Percentiles rank a stretch among this genome's conserved stretches.
phyloP scores from a whole-genome alignment of 2,888 invertebrate genomes.

The Lacanobia oleracea region DNA sequence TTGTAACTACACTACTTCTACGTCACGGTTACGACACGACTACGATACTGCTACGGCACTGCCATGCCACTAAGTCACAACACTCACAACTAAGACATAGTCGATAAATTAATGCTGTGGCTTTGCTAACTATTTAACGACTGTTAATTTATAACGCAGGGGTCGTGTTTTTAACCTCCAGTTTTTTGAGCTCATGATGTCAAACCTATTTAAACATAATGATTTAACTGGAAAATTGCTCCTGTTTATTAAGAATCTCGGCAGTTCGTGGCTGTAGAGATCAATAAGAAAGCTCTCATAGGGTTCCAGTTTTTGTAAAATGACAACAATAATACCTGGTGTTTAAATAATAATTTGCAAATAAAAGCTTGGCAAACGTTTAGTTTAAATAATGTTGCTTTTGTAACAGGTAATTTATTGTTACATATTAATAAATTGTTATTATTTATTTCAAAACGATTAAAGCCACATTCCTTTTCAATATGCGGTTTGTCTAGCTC shows the following conservation, averaged over 20 bases:
- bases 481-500: conserved; percentile 53
- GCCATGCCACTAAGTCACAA: too few species aligned
- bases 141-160: background rate
- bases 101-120: too few species aligned
- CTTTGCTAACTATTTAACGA: background rate
- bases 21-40: background rate
- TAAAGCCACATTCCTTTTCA: conserved; percentile 49
- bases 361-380: background rate
- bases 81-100: background rate
- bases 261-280: background rate
- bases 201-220: background rate
- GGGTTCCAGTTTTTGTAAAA: too few species aligned
- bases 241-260: background rate
- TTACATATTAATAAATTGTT: conserved; percentile 8
- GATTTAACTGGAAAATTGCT: background rate
- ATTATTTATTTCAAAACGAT: conserved; percentile 48
- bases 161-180: too few species aligned
- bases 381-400: conserved; percentile 19
- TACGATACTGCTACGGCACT: background rate
- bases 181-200: background rate
- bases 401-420: conserved; percentile 24
- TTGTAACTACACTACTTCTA: background rate
- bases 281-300: background rate
- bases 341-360: background rate
- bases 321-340: background rate